Base-by-base conservation (phyloP, 2,113 vertebrate species). In the Ahaetulla prasina region DNA sequence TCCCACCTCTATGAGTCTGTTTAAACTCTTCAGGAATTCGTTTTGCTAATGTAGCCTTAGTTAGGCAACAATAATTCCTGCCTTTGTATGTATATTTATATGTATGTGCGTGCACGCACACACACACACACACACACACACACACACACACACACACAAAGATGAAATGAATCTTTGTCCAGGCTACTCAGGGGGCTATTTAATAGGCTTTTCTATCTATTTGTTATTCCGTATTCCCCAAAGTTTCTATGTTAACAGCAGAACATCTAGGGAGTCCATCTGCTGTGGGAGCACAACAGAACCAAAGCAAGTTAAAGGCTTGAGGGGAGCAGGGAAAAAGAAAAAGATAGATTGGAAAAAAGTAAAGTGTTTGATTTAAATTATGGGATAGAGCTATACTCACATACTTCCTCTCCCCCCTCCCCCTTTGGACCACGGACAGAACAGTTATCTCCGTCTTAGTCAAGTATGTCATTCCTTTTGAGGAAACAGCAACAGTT, bases 401-500 rank as follows among this genome's bases (percentile, higher is more conserved):
- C 95, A 96, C 96, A 93, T 94, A 94, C 95, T 97, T 97, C 96
- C 97, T 98, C 97, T 4, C 52, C 14, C 52, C 14, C 98, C 97
- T 96, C 97, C 94, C 97, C 97, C 97, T 16, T 98, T 97, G 96
- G 97, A 97, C 95, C 95, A 97, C 97, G 97, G 97, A 97, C 96
- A 97, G 94, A 92, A 85, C 94, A 97, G 97, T 96, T 96, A 96
- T 98, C 97, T 97, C 97, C 96, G 96, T 95, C 97, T 96, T 97
- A 98, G 95, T 98, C 97, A 98, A 97, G 97, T 98, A 97, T 98
- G 97, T 98, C 97, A 97, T 96, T 98, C 97, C 97, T 97, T 98
- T 97, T 97, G 96, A 98, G 45, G 74, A 97, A 97, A 96, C 98
- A 98, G 98, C 97, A 98, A 97, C 96, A 95, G 96, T 94, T 90